Evolutionary conservation across 1,140 invertebrate species (phyloP).

Genomic region (Procambarus clarkii): DNA sequence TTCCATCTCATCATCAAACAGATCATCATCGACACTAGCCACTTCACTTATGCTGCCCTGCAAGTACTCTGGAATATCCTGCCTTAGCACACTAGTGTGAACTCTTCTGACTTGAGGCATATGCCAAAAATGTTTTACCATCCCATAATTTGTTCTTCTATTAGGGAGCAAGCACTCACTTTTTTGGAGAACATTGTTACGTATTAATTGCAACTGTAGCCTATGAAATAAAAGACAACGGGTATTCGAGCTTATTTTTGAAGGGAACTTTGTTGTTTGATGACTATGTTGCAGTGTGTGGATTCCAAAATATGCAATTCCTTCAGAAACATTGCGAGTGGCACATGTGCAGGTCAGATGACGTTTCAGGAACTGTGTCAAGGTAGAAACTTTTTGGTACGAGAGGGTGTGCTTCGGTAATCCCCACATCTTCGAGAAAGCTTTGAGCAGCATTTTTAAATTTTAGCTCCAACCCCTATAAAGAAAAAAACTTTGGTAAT

Average conservation of each 20-base stretch:
- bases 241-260: not conserved
- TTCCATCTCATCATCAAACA: slow-evolving; percentile 22
- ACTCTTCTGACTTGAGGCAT: not conserved
- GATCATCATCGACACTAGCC: slow-evolving; percentile 4
- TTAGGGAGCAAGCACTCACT: not conserved
- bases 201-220: not conserved
- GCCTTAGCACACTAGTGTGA: not conserved
- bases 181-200: not conserved
- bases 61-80: slow-evolving; percentile 23
- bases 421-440: not conserved
- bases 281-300: not conserved
- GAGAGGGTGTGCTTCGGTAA: not conserved
- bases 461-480: not conserved
- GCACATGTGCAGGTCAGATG: not conserved
- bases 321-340: too few relatives aligned
- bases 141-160: not conserved
- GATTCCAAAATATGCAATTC: too few relatives aligned
- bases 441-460: not conserved
- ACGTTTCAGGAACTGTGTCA: not conserved
- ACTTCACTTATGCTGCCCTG: slow-evolving; percentile 34
- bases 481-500: not conserved
- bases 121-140: not conserved
- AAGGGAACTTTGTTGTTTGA: not conserved
- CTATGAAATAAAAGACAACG: not conserved
- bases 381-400: not conserved